Evolutionary conservation across 2,113 vertebrate genomes (phyloP).

Genomic region (Gracilinanus agilis): DNA sequence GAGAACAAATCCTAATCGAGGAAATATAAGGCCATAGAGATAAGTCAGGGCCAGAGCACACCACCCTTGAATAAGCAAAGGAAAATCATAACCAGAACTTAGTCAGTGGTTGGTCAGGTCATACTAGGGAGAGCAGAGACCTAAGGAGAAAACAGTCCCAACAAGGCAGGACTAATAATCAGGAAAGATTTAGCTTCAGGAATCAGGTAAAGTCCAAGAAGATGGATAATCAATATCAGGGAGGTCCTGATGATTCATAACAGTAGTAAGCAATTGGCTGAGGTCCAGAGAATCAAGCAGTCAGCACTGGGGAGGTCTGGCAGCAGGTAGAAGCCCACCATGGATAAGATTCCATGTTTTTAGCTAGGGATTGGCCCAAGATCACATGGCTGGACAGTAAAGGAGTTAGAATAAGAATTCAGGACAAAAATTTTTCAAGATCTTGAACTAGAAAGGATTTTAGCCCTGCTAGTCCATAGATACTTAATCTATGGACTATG

Average conservation of each 20-base stretch:
- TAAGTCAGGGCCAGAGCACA: background rate
- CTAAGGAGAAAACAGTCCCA: background rate
- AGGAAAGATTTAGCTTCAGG: background rate
- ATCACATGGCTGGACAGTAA: background rate
- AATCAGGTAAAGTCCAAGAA: background rate
- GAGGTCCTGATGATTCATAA: background rate
- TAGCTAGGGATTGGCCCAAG: background rate
- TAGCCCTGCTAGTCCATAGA: background rate
- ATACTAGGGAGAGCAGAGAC: background rate
- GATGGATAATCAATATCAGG: background rate
- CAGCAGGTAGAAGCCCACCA: background rate
- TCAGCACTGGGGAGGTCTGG: background rate
- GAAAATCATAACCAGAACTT: background rate
- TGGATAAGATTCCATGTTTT: background rate
- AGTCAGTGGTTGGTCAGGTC: background rate
- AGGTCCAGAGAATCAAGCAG: background rate
- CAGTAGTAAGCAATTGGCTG: background rate
- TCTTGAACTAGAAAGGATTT: background rate
- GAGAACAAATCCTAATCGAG: background rate
- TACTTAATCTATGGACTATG: background rate
- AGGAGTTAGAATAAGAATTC: background rate
- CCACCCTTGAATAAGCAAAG: background rate
- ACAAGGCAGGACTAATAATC: background rate
- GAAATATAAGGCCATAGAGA: background rate
- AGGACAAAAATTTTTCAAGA: background rate